A percentile compares a stretch with the other conserved stretches of the same genome.
phyloP scores from a whole-genome alignment of 1,140 invertebrate genomes.

The Asbolus verrucosus region DNA sequence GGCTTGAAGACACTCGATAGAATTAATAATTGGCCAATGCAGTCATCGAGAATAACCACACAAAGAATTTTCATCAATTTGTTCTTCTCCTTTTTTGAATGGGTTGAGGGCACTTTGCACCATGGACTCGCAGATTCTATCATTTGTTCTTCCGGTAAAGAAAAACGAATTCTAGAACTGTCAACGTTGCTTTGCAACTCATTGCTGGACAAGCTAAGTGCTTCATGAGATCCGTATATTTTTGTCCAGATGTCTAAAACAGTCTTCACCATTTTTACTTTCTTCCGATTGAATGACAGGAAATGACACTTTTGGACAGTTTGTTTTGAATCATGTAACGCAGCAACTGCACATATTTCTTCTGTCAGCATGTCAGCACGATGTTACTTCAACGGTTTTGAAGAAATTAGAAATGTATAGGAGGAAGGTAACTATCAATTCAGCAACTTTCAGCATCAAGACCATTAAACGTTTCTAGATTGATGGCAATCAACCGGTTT shows the following conservation, averaged over 20 bases:
- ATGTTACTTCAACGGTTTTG: too few relatives aligned
- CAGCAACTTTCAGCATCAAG: background rate
- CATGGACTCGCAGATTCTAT: too few relatives aligned
- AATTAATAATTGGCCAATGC: too few relatives aligned
- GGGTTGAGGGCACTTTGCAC: too few relatives aligned
- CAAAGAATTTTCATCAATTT: too few relatives aligned
- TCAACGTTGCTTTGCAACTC: too few relatives aligned
- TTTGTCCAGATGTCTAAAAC: background rate
- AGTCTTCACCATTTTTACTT: constrained; percentile 19
- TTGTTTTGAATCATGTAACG: too few relatives aligned
- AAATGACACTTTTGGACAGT: constrained; percentile 1
- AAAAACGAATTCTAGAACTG: background rate
- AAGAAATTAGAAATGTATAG: constrained; percentile 20
- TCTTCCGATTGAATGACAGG: background rate
- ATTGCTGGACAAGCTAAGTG: background rate
- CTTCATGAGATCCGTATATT: background rate
- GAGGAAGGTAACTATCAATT: background rate
- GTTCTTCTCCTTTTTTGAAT: too few relatives aligned
- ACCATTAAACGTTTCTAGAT: background rate
- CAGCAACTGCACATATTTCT: background rate
- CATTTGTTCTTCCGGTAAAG: background rate
- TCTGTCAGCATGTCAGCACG: constrained; percentile 15
- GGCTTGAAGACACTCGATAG: too few relatives aligned
- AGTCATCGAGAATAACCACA: too few relatives aligned
- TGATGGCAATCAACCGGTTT: constrained; percentile 17